These are phyloP conservation scores for Conopomorpha cramerella DNA, from an alignment of 1,140 invertebrate genomes.

Conservation along the genomic window DNA sequence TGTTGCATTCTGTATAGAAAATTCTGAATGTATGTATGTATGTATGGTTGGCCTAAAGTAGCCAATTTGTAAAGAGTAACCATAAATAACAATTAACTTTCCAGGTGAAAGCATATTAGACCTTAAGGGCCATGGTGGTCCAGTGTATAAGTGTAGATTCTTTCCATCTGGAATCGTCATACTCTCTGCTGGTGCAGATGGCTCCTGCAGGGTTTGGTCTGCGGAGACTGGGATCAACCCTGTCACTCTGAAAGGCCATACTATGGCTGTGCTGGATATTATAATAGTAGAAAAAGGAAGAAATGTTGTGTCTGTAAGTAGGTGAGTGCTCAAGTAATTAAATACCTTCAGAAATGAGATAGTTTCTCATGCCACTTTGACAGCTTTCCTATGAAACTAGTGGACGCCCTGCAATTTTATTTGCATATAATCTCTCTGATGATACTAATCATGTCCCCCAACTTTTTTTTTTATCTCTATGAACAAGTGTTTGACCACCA, in stretches of 20 bases:
- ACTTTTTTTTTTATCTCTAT: too few relatives aligned
- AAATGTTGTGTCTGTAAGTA: slow-evolving; percentile 74
- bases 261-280: slow-evolving; percentile 67
- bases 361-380: background rate
- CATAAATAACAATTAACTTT: too few relatives aligned
- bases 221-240: slow-evolving; percentile 70
- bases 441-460: too few relatives aligned
- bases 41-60: too few relatives aligned
- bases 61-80: too few relatives aligned
- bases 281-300: slow-evolving; percentile 72
- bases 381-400: too few relatives aligned
- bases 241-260: slow-evolving; percentile 70
- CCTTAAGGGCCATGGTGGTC: slow-evolving; percentile 69
- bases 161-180: slow-evolving; percentile 76
- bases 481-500: too few relatives aligned
- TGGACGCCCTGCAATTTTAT: too few relatives aligned
- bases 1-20: too few relatives aligned
- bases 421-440: too few relatives aligned
- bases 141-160: slow-evolving; percentile 71
- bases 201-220: slow-evolving; percentile 72
- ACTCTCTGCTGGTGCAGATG: slow-evolving; percentile 71
- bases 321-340: slow-evolving; percentile 20
- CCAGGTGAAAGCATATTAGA: slow-evolving; percentile 57
- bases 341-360: background rate
- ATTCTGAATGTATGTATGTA: too few relatives aligned